Evolutionary conservation across 2,888 invertebrate genomes (phyloP), one percentile per base, ranked within the genome.

Genomic region (Cryptus viduatorius): DNA sequence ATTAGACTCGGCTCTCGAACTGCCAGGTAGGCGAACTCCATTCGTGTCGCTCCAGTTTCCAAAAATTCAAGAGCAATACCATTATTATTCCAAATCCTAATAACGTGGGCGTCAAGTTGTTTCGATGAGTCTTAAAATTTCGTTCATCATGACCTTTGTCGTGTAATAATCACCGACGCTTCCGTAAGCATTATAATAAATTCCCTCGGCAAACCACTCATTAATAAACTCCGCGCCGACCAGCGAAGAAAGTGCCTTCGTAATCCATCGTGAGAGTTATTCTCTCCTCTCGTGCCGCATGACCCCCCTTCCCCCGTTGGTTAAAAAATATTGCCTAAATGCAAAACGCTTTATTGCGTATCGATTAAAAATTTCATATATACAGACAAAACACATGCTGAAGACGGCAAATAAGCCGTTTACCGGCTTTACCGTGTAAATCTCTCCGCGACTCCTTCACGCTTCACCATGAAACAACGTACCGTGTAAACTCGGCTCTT

Each of bases 131-230:
- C 48, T 48, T 48, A 48, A 48, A 48, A 37, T 48, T 48, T 48
- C 48, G 48, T 3, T 48, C n/a, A n/a, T 48, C 12, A n/a, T 12
- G n/a, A 12, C 48, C 48, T 48, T n/a, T 48, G 48, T 48, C 12
- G 12, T 7, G 82, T 82, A 64, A 76, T 82, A 82, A 82, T 68
- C 24, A 81, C 46, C 37, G 48, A 68, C 71, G 72, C 65, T 82
- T 77, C 82, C 76, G 69, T 19, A 71, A 71, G 24, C 24, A 65
- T 82, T 71, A 77, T 77, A 77, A 82, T 82, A 82, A 82, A 71
- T 75, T 75, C 42, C 14, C 71, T 82, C 71, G 76, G 65, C 76
- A 82, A 82, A 82, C 76, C 82, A 61, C 82, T 82, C 82, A 82
- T 82, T 76, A 82, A 56, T 76, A 77, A 37, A 37, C 37, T 37